These are phyloP conservation scores for Glaucidium brasilianum DNA, from an alignment of 2,113 vertebrate species.

Conservation along the genomic window DNA sequence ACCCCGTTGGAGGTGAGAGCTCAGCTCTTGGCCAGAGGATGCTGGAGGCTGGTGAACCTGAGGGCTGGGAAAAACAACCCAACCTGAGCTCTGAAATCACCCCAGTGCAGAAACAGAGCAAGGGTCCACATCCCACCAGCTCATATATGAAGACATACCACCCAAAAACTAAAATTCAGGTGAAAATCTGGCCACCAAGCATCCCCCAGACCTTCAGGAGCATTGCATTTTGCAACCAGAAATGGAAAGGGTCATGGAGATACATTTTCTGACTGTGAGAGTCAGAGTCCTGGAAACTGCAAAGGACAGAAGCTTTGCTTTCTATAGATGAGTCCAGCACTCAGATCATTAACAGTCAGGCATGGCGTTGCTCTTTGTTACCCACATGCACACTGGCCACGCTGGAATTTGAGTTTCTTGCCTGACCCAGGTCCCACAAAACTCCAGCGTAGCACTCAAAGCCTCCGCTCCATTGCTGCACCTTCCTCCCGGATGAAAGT, in stretches of 20 bases:
- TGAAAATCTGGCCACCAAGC: neutral
- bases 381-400: fast-evolving
- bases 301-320: neutral
- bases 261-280: neutral
- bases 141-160: neutral
- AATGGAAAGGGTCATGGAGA: neutral
- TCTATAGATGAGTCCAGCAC: neutral
- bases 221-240: neutral
- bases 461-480: neutral
- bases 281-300: neutral
- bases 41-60: neutral
- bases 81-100: neutral
- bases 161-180: neutral
- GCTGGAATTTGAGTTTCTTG: neutral
- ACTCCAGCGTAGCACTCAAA: fast-evolving
- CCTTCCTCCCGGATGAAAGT: neutral
- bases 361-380: neutral
- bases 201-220: neutral
- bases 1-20: neutral
- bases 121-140: neutral
- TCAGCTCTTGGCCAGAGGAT: neutral
- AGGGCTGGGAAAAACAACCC: neutral
- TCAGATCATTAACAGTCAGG: neutral
- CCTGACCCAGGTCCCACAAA: neutral
- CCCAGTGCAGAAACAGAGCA: fast-evolving